Base-by-base conservation (phyloP, 2,888 invertebrate species). In the Tachina fera region DNA sequence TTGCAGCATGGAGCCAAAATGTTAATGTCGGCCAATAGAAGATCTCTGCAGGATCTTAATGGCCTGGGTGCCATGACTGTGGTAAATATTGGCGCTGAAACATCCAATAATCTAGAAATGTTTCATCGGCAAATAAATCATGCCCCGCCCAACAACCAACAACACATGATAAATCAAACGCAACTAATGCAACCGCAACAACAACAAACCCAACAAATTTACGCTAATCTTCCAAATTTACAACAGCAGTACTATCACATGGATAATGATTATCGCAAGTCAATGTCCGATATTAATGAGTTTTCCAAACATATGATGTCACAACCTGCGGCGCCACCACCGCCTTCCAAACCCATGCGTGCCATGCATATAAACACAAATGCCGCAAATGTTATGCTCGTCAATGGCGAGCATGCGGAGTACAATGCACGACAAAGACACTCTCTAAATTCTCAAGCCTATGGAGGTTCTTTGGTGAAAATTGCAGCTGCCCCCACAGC, bases 1-100 rank as follows among this genome's bases (percentile, higher is more conserved):
- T 93, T 95, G 84, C 92, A 93, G 75, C 92, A 93, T 88, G 92
- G 92, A 68, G 92, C 92, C 63, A 92, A 93, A 88, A 92, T 92
- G 92, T 88, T 93, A n/a, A 92, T 92, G 91, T 91, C 93, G 10
- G 92, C 91, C 67, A 94, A 94, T 77, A 94, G 94, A 87, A 94
- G 94, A 74, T 96, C 96, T 0, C 93, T 95, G 51, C 95, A 96
- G 89, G 95, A 96, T 88, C 93, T 96, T 10, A 94, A 92, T 83
- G 91, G 91, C 13, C 58, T 87, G 49, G 83, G 80, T 3, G 65
- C 58, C 14, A 86, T 88, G 87, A 90, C 91, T 9, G 83, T 75
- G 41, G 79, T 89, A 87, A 89, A 74, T 89, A 49, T 89, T 81
- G 49, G 87, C 83, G 19, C 88, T 83, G 72, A 89, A 87, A 67